Evolutionary conservation across 2,797 vertebrate genomes (phyloP).

Genomic region (Acrossocheilus fasciatus): DNA sequence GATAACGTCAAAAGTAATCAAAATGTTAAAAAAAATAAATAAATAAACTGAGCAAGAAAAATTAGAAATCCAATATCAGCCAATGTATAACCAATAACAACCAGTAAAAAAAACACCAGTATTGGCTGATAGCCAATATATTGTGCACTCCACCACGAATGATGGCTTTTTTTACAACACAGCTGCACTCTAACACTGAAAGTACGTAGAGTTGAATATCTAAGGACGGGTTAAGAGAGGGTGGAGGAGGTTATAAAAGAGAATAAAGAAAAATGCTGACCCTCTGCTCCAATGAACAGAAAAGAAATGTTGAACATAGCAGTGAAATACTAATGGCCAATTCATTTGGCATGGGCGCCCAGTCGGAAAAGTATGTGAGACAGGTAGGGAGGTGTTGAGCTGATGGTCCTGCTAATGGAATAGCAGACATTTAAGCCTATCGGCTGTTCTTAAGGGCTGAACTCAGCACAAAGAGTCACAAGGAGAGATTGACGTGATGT

Average conservation of each 20-base stretch:
- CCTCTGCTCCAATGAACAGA: constrained; percentile 60
- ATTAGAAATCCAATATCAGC: not conserved
- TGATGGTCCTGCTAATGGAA: constrained; percentile 62
- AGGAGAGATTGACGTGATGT: constrained; percentile 33
- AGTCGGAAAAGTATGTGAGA: constrained; percentile 65
- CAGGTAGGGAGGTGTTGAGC: constrained; percentile 57
- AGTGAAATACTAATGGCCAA: constrained; percentile 62
- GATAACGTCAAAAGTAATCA: not conserved
- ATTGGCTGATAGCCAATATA: not conserved
- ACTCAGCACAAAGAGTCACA: constrained; percentile 49
- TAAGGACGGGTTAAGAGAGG: not conserved
- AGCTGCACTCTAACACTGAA: constrained; percentile 61
- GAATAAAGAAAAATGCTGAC: constrained; percentile 63
- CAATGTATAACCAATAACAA: not conserved
- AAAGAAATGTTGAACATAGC: constrained; percentile 66
- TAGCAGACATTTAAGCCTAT: constrained; percentile 66
- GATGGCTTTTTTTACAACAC: constrained; percentile 63
- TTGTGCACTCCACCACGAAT: not conserved
- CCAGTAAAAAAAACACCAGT: not conserved
- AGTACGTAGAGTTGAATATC: not conserved
- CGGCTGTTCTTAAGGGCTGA: constrained; percentile 56
- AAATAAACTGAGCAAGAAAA: not conserved
- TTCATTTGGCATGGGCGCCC: constrained; percentile 67
- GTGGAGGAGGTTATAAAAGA: constrained; percentile 22
- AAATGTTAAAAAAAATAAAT: not conserved